phyloP scores from a whole-genome alignment of 2,113 vertebrate species.

The Hoplias malabaricus region DNA sequence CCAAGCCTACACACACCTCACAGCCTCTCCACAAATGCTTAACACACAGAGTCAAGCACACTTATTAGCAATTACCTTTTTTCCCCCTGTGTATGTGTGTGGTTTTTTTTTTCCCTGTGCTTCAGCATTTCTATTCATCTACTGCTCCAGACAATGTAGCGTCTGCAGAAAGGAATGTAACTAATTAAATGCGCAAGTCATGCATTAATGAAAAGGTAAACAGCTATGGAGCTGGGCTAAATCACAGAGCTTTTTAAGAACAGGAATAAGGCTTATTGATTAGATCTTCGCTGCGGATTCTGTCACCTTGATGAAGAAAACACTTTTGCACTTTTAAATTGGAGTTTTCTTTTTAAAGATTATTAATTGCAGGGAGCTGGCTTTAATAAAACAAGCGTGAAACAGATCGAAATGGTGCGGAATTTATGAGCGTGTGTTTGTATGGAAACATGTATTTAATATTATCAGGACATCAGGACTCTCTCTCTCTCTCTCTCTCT shows the following conservation, averaged over 20 bases:
- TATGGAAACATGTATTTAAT: not conserved
- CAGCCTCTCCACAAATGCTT: slow-evolving; percentile 66
- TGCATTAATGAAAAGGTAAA: slow-evolving; percentile 53
- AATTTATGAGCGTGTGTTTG: not conserved
- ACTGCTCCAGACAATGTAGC: slow-evolving; percentile 25
- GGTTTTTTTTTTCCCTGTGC: slow-evolving; percentile 15
- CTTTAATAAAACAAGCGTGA: not conserved
- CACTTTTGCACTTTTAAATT: not conserved
- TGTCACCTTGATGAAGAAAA: not conserved
- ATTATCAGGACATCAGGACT: too few relatives aligned
- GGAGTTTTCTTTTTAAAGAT: not conserved
- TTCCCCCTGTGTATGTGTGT: slow-evolving; percentile 33
- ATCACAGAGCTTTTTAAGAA: slow-evolving; percentile 23
- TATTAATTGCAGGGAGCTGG: not conserved
- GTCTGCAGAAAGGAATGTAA: slow-evolving; percentile 40
- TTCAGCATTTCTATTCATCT: slow-evolving; percentile 44
- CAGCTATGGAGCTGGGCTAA: slow-evolving; percentile 33
- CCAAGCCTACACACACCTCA: slow-evolving; percentile 60
- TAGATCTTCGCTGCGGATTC: slow-evolving; percentile 34
- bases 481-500: too few relatives aligned
- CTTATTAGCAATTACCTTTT: slow-evolving; percentile 68
- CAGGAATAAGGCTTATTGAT: slow-evolving; percentile 22
- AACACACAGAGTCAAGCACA: slow-evolving; percentile 71
- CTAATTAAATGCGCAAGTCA: slow-evolving; percentile 51
- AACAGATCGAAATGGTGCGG: not conserved